Evolutionary conservation across 2,797 vertebrate genomes (phyloP), one percentile per base, ranked within the genome.

Genomic region (Paratrypauchen microcephalus): DNA sequence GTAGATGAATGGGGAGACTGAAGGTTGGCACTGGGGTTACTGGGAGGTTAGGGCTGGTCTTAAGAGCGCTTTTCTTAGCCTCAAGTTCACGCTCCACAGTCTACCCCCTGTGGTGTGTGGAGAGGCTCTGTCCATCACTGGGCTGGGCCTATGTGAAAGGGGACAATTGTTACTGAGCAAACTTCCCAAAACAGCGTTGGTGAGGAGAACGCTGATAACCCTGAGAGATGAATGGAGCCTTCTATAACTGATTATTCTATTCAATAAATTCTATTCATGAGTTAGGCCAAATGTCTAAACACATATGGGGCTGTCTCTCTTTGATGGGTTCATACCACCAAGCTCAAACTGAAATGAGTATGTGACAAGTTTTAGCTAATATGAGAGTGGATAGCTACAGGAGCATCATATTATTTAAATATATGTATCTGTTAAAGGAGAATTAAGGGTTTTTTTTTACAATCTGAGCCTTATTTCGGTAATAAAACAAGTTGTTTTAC

Each of bases 91-190:
- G 69, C 73, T 72, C 68, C 66, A 84, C 74, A 15, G 74, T 84
- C 66, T 76, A 81, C 76, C 80, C 79, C 74, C 80, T 79, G 81
- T 69, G 73, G 76, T 70, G 78, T 78, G 82, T 78, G 73, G 79
- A 78, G 76, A 73, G 72, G 72, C 74, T 71, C 68, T 75, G 61
- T 77, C 79, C 69, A 66, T 83, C 70, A 80, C 82, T 83, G 75
- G 74, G 67, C 74, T 79, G 70, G 57, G 72, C 61, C 66, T 63
- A 23, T 24, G 67, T 16, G 60, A 59, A 80, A 41, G 72, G 74
- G 71, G 59, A 68, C 65, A 75, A 83, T 83, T 45, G 26, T 64
- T 81, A 71, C 61, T 75, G 77, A 88, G 83, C 83, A 79, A 48
- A 76, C 28, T 80, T 87, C 78, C 79, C 81, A 57, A 57, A 26